phyloP scores from a whole-genome alignment of 2,797 vertebrate species.

The Gephyroberyx darwinii region DNA sequence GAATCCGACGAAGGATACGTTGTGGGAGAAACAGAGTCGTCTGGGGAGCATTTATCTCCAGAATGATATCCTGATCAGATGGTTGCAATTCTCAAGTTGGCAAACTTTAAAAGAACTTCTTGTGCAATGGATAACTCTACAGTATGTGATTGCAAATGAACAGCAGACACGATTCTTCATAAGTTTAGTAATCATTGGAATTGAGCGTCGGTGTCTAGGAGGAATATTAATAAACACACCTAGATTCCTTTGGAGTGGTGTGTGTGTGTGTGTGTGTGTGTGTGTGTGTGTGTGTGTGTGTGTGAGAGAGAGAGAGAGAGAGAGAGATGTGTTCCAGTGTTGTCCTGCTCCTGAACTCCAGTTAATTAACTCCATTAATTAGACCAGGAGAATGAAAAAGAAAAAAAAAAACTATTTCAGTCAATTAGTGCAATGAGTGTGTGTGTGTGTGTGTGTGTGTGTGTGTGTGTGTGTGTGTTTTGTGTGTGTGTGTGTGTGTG shows the following conservation, averaged over 20 bases:
- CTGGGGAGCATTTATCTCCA: no score
- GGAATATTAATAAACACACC: background rate
- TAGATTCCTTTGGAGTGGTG: background rate
- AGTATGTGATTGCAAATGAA: no score
- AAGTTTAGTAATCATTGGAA: background rate
- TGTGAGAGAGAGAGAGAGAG: background rate
- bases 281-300: no score
- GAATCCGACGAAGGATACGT: no score
- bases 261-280: no score
- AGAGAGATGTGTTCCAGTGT: background rate
- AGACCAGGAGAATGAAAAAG: background rate
- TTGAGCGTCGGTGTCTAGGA: constrained; percentile 1
- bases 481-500: no score
- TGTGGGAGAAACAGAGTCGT: no score
- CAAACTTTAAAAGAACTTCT: background rate
- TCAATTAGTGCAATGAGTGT: background rate
- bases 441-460: constrained; percentile 6
- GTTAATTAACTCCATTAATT: constrained; percentile 4
- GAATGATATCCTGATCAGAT: no score
- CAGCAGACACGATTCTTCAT: no score
- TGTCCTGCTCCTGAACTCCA: background rate
- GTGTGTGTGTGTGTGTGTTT: background rate
- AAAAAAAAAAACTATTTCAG: background rate
- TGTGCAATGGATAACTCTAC: background rate
- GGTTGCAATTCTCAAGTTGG: background rate